Evolutionary conservation across 2,797 vertebrate genomes (phyloP).

Genomic region (Gambelia wislizenii): DNA sequence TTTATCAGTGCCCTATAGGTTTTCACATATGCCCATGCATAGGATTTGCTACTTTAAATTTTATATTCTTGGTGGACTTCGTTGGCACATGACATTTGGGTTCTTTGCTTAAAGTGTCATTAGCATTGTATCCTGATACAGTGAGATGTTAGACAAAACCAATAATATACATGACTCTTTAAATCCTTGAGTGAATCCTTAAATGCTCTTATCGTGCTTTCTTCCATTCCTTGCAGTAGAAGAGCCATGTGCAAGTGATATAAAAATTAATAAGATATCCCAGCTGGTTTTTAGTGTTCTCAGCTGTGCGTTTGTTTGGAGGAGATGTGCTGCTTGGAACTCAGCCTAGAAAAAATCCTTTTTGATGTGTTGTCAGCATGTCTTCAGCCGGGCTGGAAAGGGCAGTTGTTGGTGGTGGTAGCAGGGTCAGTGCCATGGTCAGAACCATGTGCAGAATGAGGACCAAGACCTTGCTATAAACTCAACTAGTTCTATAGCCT

Average conservation of each 20-base stretch:
- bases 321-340: neutral
- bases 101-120: neutral
- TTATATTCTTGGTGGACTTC: neutral
- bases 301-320: constrained; percentile 35
- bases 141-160: constrained; percentile 19
- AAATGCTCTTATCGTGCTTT: constrained; percentile 22
- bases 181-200: constrained; percentile 20
- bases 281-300: constrained; percentile 47
- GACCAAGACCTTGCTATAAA: neutral
- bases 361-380: neutral
- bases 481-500: neutral
- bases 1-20: neutral
- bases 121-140: neutral
- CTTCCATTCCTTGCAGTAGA: constrained; percentile 22
- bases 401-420: neutral
- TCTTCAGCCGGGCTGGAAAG: rapidly evolving
- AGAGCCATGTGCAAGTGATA: constrained; percentile 33
- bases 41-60: neutral
- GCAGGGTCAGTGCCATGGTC: rapidly evolving
- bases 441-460: constrained; percentile 7
- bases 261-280: constrained; percentile 43
- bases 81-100: neutral
- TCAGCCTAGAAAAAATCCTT: neutral
- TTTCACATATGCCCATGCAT: neutral
- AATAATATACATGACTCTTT: constrained; percentile 19